Evolutionary conservation across 2,888 invertebrate species (phyloP), one percentile per base, ranked within the genome.

Genomic region (Steinernema carpocapsae): DNA sequence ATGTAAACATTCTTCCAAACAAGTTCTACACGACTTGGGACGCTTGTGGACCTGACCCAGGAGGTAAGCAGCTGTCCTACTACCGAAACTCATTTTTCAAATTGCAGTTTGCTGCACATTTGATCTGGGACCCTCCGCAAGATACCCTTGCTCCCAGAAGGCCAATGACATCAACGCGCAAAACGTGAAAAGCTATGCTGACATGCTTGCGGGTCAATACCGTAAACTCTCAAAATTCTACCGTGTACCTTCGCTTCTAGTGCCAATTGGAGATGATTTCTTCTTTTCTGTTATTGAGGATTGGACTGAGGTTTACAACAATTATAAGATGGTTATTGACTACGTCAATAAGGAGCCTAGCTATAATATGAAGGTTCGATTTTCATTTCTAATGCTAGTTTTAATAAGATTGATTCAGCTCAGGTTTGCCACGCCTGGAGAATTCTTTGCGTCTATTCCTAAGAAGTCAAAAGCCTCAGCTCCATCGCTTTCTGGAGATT

Each of bases 261-360:
- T 96, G 85, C 95, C 95, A 0, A 90, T 97, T 0, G 97, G 97
- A 0, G 97, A 97, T 88, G 97, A 97, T 88, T 97, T 97, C 88
- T 91, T 96, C 12, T 97, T 94, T 88, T 94, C 95, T 87, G 92
- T 92, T 80, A 91, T 92, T 52, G 91, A 92, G 29, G 97, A 97
- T 88, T 96, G 96, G 91, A 94, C n/a, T n/a, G n/a, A n/a, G n/a
- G n/a, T n/a, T n/a, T n/a, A n/a, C n/a, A n/a, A n/a, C n/a, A n/a
- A 96, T 88, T 97, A 97, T 88, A 93, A 93, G 70, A 82, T 92
- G 86, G 91, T 97, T 76, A 93, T 95, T 80, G 92, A 94, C 82
- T 94, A 93, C 87, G 94, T 97, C 78, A 96, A 96, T 48, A 59
- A 42, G 4, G 72, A 76, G 22, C 74, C 74, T 26, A 74, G 76